These are phyloP conservation scores for Hemibagrus guttatus DNA, from an alignment of 2,797 vertebrate genomes.

Conservation along the genomic window DNA sequence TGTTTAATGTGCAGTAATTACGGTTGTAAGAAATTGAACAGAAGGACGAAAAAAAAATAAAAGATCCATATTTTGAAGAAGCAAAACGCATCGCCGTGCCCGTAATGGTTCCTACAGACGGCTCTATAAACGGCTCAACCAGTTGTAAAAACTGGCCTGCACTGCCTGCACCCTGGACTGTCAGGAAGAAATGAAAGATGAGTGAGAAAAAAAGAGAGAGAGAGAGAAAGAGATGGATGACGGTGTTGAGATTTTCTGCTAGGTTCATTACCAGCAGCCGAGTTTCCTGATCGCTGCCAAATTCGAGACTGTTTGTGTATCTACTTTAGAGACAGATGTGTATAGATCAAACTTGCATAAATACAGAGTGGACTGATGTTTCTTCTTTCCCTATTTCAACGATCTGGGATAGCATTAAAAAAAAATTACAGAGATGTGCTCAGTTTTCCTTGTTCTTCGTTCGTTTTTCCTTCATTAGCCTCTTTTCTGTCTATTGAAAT, in stretches of 20 bases:
- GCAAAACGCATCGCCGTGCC: not conserved
- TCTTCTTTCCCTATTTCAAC: not conserved
- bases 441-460: not conserved
- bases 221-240: constrained; percentile 25
- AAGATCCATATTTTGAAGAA: constrained; percentile 2
- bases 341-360: constrained; percentile 31
- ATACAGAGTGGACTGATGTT: constrained; percentile 28
- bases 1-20: constrained; percentile 1
- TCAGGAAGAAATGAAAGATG: constrained; percentile 50
- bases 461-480: not conserved
- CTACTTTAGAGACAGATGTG: constrained; percentile 31
- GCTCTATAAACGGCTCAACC: constrained; percentile 49
- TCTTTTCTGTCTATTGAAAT: not conserved
- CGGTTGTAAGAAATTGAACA: constrained; percentile 14
- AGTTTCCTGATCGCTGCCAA: constrained; percentile 21
- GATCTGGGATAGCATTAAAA: not conserved
- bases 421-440: not conserved
- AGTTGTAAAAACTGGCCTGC: constrained; percentile 46
- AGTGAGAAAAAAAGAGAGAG: constrained; percentile 40
- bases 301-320: constrained; percentile 13
- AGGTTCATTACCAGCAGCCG: not conserved
- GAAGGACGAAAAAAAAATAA: not conserved
- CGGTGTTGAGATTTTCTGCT: constrained; percentile 41
- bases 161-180: constrained; percentile 46
- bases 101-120: constrained; percentile 57